Evolutionary conservation across 2,113 vertebrate species (phyloP).

Genomic region (Amazona guildingii): DNA sequence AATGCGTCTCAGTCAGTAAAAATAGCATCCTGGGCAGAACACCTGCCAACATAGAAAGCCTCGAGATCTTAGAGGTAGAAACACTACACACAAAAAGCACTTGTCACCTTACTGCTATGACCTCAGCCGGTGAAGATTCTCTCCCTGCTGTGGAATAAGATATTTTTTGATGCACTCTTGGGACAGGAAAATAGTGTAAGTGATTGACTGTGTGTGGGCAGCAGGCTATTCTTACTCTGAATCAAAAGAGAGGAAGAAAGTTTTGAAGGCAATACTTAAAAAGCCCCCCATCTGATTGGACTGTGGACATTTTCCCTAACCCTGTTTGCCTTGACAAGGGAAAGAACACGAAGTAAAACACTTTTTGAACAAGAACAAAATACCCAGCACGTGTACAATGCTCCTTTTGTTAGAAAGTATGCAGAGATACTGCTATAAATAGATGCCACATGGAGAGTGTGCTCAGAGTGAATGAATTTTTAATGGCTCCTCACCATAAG

Average conservation of each 20-base stretch:
- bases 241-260: constrained; percentile 32
- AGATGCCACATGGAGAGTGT: not conserved
- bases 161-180: constrained; percentile 35
- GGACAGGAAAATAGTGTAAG: not conserved
- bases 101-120: not conserved
- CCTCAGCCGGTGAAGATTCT: not conserved
- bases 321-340: constrained; percentile 16
- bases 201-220: not conserved
- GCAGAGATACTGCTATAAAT: not conserved
- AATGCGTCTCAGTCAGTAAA: not conserved
- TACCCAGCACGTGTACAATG: not conserved
- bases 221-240: constrained; percentile 25
- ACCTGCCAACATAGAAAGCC: not conserved
- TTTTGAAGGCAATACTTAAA: constrained; percentile 34
- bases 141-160: constrained; percentile 24
- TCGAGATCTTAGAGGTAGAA: not conserved
- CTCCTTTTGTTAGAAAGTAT: not conserved
- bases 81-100: not conserved
- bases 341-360: constrained; percentile 17
- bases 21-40: not conserved
- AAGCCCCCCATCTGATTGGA: not conserved
- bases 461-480: not conserved
- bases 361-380: not conserved
- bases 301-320: constrained; percentile 16
- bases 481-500: not conserved